Conservation (phyloP, 2,888 invertebrate genomes). For the Phymatocera aterrima region DNA sequence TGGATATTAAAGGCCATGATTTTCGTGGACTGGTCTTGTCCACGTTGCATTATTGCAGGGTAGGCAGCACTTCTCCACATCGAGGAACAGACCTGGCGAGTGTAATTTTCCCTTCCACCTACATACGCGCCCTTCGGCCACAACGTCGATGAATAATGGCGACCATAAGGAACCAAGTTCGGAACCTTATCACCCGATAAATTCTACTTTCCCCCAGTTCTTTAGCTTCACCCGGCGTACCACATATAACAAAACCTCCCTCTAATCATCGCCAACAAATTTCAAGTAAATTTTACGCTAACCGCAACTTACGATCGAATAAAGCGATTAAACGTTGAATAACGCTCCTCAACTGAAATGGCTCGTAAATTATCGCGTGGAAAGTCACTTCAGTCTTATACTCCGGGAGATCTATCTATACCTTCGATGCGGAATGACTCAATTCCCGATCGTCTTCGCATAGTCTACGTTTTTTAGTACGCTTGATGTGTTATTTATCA, state of each 20-base stretch:
- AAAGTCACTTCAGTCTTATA: too few species aligned
- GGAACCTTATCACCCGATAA: constrained; percentile 69
- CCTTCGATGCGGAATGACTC: too few species aligned
- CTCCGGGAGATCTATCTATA: too few species aligned
- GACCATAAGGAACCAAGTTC: constrained; percentile 66
- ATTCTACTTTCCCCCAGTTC: constrained; percentile 63
- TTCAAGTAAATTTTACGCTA: constrained; percentile 68
- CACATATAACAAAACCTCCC: constrained; percentile 58
- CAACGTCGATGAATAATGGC: constrained; percentile 66
- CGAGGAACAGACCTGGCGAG: neutral
- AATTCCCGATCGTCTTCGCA: too few species aligned
- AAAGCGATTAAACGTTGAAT: constrained; percentile 63
- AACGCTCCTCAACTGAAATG: neutral
- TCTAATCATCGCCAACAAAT: constrained; percentile 68
- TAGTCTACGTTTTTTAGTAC: too few species aligned
- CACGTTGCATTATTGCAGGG: constrained; percentile 14
- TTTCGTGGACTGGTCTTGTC: neutral
- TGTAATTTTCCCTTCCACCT: neutral
- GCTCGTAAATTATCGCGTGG: too few species aligned
- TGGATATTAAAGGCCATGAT: neutral
- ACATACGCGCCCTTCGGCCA: constrained; percentile 17
- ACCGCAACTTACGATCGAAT: constrained; percentile 71
- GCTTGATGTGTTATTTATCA: too few species aligned
- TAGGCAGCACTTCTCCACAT: too few species aligned
- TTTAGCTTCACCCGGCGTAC: constrained; percentile 8